Base-by-base conservation (phyloP, 2,797 vertebrate genomes). In the Steatocranus sp. region DNA sequence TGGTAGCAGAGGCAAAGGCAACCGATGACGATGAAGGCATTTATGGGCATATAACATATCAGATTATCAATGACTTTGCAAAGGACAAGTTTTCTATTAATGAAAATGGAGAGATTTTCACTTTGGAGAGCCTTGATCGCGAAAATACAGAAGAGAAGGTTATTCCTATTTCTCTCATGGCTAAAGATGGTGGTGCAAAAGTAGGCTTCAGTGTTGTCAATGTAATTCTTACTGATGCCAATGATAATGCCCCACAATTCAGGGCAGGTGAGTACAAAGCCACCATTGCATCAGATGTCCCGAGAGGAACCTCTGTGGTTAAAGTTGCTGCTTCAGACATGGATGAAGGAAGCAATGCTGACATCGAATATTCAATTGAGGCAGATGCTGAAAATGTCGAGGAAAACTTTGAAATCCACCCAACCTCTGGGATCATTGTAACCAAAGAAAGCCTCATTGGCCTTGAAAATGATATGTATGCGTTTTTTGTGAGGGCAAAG, bases 401-500 rank as follows among this genome's bases (percentile, higher is more conserved):
- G 56, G 98, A 99, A 91, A 99, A 99, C 92, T 97, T 99, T 94
- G 97, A 99, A 95, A 98, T 99, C 73, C 96, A 98, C 92, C 95
- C 92, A 27, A 95, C 97, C 25, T 96, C 96, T 43, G 98, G 99
- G 5, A 46, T 97, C 85, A 97, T 99, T 84, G 95, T 96, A 23
- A 99, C 98, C 70, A 99, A 97, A 95, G 99, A 99, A 94, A 99
- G 98, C 89, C 96, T 99, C 82, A 97, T 99, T 81, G 99, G 99
- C 79, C 96, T 99, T 83, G 99, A 99, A 96, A 97, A 97, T 75
- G 97, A 98, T 27, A 94, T 97, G 68, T 98, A 97, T 81, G 96
- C 97, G 2, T 99, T 99, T 92, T 97, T 97, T 84, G 97, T 99
- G 14, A 96, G 96, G 91, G 98, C 98, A 27, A 92, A 93, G 14